phyloP scores from a whole-genome alignment of 2,888 invertebrate genomes.

The Vanessa cardui region DNA sequence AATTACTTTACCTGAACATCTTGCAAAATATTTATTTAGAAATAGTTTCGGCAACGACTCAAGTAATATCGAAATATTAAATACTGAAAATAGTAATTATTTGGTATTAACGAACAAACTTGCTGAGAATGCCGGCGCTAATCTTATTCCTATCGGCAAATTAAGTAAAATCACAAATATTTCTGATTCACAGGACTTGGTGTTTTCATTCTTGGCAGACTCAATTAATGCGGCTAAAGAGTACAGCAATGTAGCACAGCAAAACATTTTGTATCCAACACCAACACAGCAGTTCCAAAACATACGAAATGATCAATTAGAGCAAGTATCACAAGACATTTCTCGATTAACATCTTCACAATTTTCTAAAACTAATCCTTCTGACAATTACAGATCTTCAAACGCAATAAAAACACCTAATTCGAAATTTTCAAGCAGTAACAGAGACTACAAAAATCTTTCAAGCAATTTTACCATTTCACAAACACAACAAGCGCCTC shows the following conservation, averaged over 20 bases:
- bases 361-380: slow-evolving; percentile 49
- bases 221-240: slow-evolving; percentile 74
- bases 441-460: slow-evolving; percentile 1
- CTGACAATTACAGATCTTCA: slow-evolving; percentile 36
- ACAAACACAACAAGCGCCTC: slow-evolving; percentile 26
- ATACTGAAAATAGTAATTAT: slow-evolving; percentile 75
- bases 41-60: slow-evolving; percentile 59
- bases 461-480: background rate
- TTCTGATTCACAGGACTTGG: slow-evolving; percentile 79
- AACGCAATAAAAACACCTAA: slow-evolving; percentile 43
- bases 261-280: slow-evolving; percentile 55
- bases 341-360: slow-evolving; percentile 72
- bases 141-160: slow-evolving; percentile 69
- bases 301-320: slow-evolving; percentile 56
- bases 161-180: slow-evolving; percentile 64
- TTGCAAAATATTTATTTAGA: slow-evolving; percentile 70
- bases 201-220: slow-evolving; percentile 73
- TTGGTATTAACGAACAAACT: slow-evolving; percentile 67
- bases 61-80: slow-evolving; percentile 71
- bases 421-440: slow-evolving; percentile 8
- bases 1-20: slow-evolving; percentile 74
- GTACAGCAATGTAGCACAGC: slow-evolving; percentile 66
- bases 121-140: slow-evolving; percentile 49
- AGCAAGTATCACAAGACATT: slow-evolving; percentile 47
- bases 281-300: slow-evolving; percentile 58